A percentile compares a stretch with the other conserved stretches of the same genome.
These are phyloP conservation scores for Tetramorium parvispinum DNA, from an alignment of 1,140 invertebrate genomes.

Conservation along the genomic window DNA sequence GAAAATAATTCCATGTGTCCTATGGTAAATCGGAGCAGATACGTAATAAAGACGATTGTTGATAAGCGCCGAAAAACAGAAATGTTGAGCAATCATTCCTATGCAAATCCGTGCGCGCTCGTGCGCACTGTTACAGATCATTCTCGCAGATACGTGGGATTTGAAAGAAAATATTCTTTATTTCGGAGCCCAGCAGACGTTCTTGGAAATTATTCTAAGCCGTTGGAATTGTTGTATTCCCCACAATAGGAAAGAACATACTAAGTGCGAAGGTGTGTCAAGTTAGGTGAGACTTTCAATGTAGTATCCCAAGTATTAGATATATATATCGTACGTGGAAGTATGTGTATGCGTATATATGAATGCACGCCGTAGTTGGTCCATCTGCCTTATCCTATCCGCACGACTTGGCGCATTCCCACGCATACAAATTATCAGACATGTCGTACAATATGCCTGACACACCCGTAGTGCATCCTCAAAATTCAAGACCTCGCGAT, in stretches of 20 bases:
- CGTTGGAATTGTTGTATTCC: not conserved
- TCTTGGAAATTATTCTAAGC: conserved; percentile 60
- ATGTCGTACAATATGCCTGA: not conserved
- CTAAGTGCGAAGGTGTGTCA: conserved; percentile 14
- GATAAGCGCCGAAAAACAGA: conserved; percentile 50
- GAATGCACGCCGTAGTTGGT: not conserved
- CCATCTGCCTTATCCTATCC: conserved; percentile 12
- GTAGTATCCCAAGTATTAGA: conserved; percentile 5
- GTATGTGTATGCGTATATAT: not conserved
- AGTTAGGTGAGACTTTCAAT: conserved; percentile 51
- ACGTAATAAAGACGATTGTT: conserved; percentile 58
- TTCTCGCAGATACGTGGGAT: not conserved
- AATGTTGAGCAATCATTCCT: conserved; percentile 51
- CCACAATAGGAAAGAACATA: conserved; percentile 29
- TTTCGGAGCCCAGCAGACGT: not conserved
- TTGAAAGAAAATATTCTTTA: conserved; percentile 38
- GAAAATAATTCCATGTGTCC: conserved; percentile 54
- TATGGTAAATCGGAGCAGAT: not conserved
- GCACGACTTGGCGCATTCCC: conserved; percentile 1
- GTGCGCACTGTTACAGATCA: not conserved
- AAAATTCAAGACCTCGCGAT: not conserved
- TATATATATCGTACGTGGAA: not conserved
- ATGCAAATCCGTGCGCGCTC: conserved; percentile 4
- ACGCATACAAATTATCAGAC: conserved; percentile 48
- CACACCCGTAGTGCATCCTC: not conserved